Base-by-base conservation (phyloP, 1,140 invertebrate species). In the Anoplolepis gracilipes region DNA sequence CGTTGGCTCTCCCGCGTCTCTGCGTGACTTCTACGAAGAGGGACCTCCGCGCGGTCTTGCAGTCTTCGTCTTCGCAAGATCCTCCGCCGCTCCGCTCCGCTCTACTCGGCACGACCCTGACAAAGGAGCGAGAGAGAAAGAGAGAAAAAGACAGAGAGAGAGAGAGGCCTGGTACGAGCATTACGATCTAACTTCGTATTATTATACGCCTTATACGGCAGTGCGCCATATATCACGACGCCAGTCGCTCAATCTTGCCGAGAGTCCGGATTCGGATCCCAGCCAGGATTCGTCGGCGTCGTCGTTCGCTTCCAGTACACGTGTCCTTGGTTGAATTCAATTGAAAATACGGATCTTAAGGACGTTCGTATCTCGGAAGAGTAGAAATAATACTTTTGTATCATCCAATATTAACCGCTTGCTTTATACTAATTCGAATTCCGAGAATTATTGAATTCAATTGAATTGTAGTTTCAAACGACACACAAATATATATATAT, bases 21-120 rank as follows among this genome's bases (percentile, higher is more conserved):
- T 90, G 84, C 78, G 88, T 89, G 88, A 85, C 87, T 92, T 92
- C 91, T 87, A 92, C 87, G 91, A 91, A 92, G 84, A 75, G 84
- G 64, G 87, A 92, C 88, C 87, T 91, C 16, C 46, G 79, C 85
- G 73, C 75, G 81, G 85, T 89, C 91, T 91, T 82, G 42, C 49
- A 42, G 49, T 88, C 87, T 30, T 77, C 70, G 30, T 19, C 84
- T 70, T 88, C 69, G 22, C 55, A 42, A 59, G 49, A 39, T 53
- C 28, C 81, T 86, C 46, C 22, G 62, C 46, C 22, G 62, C 65
- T 72, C 49, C 42, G 42, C 13, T 46, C 46, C 46, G 46, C 46
- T 46, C 46, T 16, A 16, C 46, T 73, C 33, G 30, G 33, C 46
- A 16, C 59, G 55, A 49, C 39, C 53, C 36, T 75, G 59, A 13